These are phyloP conservation scores for Plebejus anna DNA, from an alignment of 2,888 invertebrate species.

Conservation along the genomic window DNA sequence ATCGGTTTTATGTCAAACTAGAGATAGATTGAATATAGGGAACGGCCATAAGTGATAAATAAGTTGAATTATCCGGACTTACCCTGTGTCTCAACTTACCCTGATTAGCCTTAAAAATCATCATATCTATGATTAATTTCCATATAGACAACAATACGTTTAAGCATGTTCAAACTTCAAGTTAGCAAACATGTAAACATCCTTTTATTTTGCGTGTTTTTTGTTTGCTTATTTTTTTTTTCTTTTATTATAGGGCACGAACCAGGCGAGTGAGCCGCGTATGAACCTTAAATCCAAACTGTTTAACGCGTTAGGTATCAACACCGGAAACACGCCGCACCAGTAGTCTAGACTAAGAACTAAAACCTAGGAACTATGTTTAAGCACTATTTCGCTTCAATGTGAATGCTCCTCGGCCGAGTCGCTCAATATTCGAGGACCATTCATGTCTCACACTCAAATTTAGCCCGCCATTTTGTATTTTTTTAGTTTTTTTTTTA, in stretches of 20 bases:
- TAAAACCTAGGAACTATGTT: slow-evolving; percentile 45
- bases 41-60: too few species aligned
- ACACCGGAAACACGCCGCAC: slow-evolving; percentile 80
- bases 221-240: slow-evolving; percentile 55
- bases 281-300: slow-evolving; percentile 91
- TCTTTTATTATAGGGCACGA: slow-evolving; percentile 81
- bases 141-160: background rate
- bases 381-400: slow-evolving; percentile 46
- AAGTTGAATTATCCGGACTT: too few species aligned
- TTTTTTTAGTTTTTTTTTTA: slow-evolving; percentile 42
- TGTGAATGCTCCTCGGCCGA: slow-evolving; percentile 39
- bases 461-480: slow-evolving; percentile 54
- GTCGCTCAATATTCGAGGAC: slow-evolving; percentile 43
- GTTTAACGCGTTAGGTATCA: slow-evolving; percentile 91
- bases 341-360: slow-evolving; percentile 55
- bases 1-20: too few species aligned
- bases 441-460: slow-evolving; percentile 56
- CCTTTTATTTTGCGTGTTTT: slow-evolving; percentile 20
- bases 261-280: slow-evolving; percentile 84
- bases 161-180: background rate
- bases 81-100: too few species aligned
- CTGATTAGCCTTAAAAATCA: background rate
- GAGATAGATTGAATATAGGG: too few species aligned
- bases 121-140: background rate
- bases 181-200: background rate